Evolutionary conservation across 2,888 invertebrate species (phyloP), one percentile per base, ranked within the genome.

Genomic region (Aquatica leii): DNA sequence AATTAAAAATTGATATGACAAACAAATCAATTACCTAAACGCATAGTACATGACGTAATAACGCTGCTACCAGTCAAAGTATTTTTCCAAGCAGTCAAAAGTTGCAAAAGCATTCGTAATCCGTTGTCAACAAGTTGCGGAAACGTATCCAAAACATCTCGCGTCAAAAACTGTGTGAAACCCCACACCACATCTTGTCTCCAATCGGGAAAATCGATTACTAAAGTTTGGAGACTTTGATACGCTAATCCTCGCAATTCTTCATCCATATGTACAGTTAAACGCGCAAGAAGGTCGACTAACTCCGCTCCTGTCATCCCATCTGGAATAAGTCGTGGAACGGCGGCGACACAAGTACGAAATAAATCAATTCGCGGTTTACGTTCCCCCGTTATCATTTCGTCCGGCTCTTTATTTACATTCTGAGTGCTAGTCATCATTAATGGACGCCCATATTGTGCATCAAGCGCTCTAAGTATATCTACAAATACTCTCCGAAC

Each of bases 261-360:
- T 79, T 98, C 99, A 75, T 99, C 99, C 91, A 98, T 94, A 79
- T 99, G 99, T 0, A 98, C 94, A 0, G 98, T 98, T 48, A 99
- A 86, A 3, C 98, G 87, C 37, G 95, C 92, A 2, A 99, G 84
- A 69, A 99, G 85, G 76, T 99, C 99, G 2, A 99, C 95, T 60
- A 99, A 84, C 81, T 99, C 98, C 31, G 91, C 89, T 9, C 94
- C 90, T 12, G 93, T 93, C 95, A 98, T 98, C 9, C 97, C 98
- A 78, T 99, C 98, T 0, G 98, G 99, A 72, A 99, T 95, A 18
- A 99, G 84, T 66, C 98, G 89, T 0, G 98, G 99, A 74, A 99
- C 97, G 3, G 99, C 98, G 6, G 99, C 98, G 12, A 99, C 95
- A 78, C 99, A 99, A 0, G 98, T 99, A 43, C 98, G 88, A 80